Percentiles rank a stretch among this genome's conserved stretches.
Conservation (phyloP, 2,888 invertebrate species). For the Drosophila putrida region DNA sequence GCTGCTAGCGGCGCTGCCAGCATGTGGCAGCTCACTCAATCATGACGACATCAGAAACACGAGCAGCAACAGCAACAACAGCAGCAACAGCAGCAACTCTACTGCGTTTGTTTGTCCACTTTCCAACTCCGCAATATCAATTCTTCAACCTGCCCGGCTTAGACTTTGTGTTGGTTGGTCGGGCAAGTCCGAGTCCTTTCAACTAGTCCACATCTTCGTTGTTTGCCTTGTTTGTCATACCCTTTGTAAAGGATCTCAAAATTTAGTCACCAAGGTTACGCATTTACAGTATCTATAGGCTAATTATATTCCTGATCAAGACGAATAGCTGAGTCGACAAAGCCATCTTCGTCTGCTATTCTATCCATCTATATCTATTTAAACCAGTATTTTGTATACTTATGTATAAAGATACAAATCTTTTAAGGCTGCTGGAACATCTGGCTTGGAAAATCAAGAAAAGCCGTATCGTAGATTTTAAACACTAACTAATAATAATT, state of each 20-base stretch:
- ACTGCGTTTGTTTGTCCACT: slow-evolving; percentile 73
- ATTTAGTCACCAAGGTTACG: neutral
- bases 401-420: no score
- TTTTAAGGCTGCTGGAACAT: no score
- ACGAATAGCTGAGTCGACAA: no score
- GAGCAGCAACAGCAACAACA: slow-evolving; percentile 40
- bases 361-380: no score
- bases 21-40: slow-evolving; percentile 81
- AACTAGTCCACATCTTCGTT: neutral
- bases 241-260: neutral
- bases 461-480: no score
- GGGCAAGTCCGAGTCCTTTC: neutral
- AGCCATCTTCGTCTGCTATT: no score
- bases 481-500: no score
- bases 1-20: slow-evolving; percentile 41
- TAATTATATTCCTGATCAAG: no score
- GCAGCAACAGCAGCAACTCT: slow-evolving; percentile 28
- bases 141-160: slow-evolving; percentile 16
- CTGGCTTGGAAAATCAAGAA: no score
- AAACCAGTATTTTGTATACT: no score
- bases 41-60: slow-evolving; percentile 67
- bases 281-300: no score
- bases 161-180: slow-evolving; percentile 9
- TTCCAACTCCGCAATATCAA: slow-evolving; percentile 4
- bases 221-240: neutral